Conservation (phyloP, 2,113 vertebrate species). For the Ageneiosus marmoratus region DNA sequence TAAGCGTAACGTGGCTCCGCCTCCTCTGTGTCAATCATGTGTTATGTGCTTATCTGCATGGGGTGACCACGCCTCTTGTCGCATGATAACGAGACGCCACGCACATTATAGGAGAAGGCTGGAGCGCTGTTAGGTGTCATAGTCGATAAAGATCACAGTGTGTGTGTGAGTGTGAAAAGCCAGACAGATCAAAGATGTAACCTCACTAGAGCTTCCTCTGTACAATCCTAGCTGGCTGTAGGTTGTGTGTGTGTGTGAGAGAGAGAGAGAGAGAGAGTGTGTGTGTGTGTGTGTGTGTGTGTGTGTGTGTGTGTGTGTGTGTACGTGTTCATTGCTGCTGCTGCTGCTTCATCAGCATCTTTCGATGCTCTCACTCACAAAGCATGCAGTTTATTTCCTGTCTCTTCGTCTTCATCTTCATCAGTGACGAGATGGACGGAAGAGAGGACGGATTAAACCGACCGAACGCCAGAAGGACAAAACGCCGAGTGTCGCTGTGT, state of each 20-base stretch:
- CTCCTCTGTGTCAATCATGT: slow-evolving; percentile 19
- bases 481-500: not conserved
- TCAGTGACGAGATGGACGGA: not conserved
- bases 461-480: not conserved
- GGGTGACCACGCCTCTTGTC: slow-evolving; percentile 13
- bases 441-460: not conserved
- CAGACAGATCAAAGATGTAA: slow-evolving; percentile 22
- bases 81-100: slow-evolving; percentile 25
- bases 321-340: slow-evolving; percentile 6
- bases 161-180: not conserved
- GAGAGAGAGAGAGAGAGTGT: not conserved
- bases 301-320: not conserved
- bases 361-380: not conserved
- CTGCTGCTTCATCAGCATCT: slow-evolving; percentile 20
- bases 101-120: not conserved
- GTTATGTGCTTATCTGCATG: slow-evolving; percentile 39
- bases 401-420: slow-evolving; percentile 11
- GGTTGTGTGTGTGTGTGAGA: not conserved
- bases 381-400: not conserved
- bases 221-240: slow-evolving; percentile 20
- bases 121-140: not conserved
- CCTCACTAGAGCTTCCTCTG: slow-evolving; percentile 42
- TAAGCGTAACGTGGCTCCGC: slow-evolving; percentile 9
- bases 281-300: not conserved
- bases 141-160: not conserved